phyloP scores from a whole-genome alignment of 2,113 vertebrate species.

The Erpornis zantholeuca region DNA sequence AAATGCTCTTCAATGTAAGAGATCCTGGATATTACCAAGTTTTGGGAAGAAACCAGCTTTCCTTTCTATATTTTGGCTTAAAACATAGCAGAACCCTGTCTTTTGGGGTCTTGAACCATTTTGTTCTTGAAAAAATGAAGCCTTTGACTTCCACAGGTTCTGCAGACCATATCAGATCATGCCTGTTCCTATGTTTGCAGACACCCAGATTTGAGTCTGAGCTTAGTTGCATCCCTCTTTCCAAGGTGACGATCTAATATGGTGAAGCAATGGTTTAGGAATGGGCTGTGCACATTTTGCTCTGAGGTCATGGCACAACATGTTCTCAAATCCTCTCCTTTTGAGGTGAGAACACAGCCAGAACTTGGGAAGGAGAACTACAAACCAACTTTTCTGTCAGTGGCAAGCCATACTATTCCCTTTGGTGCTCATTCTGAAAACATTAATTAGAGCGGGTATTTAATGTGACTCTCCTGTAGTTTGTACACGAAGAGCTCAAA shows the following conservation, averaged over 20 bases:
- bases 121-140: background rate
- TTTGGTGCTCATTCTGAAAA: slow-evolving; percentile 32
- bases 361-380: background rate
- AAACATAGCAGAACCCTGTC: background rate
- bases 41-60: background rate
- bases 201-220: background rate
- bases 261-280: background rate
- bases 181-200: background rate
- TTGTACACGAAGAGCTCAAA: slow-evolving; percentile 13
- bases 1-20: background rate
- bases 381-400: background rate
- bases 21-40: background rate
- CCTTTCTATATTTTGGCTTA: background rate
- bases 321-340: background rate
- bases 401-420: background rate
- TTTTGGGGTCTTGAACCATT: background rate
- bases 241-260: background rate
- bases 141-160: background rate
- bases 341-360: background rate
- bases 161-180: background rate
- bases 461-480: slow-evolving; percentile 42
- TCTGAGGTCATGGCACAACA: background rate
- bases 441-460: slow-evolving; percentile 47
- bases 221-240: background rate
- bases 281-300: background rate